A percentile compares a stretch with the other conserved stretches of the same genome.
These are phyloP conservation scores for Netelia virgata DNA, from an alignment of 2,888 invertebrate species.

Conservation along the genomic window DNA sequence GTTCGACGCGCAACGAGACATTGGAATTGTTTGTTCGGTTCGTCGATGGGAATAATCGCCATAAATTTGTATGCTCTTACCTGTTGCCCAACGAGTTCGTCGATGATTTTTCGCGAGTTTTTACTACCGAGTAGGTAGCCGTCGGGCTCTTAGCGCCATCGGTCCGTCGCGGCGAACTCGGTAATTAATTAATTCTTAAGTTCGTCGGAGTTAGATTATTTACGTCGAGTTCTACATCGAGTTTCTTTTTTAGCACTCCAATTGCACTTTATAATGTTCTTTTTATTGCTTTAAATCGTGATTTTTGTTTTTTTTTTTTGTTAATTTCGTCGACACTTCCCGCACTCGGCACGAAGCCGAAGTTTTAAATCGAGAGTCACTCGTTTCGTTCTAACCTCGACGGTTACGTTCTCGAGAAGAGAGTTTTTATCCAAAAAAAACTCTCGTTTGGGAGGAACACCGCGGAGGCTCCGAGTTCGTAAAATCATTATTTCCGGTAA, in stretches of 20 bases:
- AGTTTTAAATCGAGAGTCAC: constrained; percentile 39
- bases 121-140: constrained; percentile 53
- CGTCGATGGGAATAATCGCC: not conserved
- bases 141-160: constrained; percentile 52
- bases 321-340: constrained; percentile 56
- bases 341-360: constrained; percentile 63
- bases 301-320: not conserved
- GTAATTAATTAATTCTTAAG: constrained; percentile 26
- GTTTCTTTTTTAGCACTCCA: constrained; percentile 49
- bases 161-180: constrained; percentile 16
- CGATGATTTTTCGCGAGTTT: constrained; percentile 42
- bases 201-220: not conserved
- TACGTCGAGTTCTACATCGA: constrained; percentile 42
- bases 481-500: constrained; percentile 26
- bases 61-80: constrained; percentile 51
- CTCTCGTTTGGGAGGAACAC: not conserved
- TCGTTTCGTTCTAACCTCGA: constrained; percentile 8
- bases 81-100: constrained; percentile 52
- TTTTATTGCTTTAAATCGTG: constrained; percentile 40
- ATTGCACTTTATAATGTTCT: constrained; percentile 57
- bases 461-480: not conserved
- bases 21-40: not conserved
- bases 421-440: not conserved
- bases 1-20: not conserved
- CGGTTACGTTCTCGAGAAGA: constrained; percentile 22